These are phyloP conservation scores for Rhingia campestris DNA, from an alignment of 2,888 invertebrate species.

Conservation along the genomic window DNA sequence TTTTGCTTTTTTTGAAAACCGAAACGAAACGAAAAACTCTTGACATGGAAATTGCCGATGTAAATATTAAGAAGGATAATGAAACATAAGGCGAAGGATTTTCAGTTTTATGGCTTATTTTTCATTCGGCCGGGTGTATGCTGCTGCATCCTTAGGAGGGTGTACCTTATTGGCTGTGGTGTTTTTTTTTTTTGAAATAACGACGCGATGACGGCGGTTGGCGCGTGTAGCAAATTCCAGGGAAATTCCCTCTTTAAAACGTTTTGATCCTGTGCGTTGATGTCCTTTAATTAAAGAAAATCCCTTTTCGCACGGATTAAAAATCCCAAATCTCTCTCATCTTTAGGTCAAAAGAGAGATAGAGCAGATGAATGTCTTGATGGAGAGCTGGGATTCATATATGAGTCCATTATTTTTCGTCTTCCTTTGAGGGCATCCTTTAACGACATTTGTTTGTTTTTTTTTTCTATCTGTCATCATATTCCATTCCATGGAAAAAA, in stretches of 20 bases:
- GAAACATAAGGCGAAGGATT: constrained; percentile 42
- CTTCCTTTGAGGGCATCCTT: no score
- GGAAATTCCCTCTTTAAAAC: constrained; percentile 9
- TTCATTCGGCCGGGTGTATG: background rate
- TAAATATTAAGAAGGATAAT: constrained; percentile 69
- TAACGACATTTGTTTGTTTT: no score
- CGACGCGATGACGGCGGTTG: no score
- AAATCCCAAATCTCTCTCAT: no score
- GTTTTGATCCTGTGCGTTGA: background rate
- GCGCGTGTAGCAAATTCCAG: constrained; percentile 12
- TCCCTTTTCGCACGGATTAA: no score
- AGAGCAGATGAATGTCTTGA: no score
- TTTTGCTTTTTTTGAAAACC: constrained; percentile 21
- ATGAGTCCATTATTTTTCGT: no score
- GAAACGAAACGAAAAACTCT: constrained; percentile 43
- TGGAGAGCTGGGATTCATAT: no score
- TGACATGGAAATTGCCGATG: constrained; percentile 69
- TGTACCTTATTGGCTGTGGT: background rate
- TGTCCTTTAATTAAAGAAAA: background rate
- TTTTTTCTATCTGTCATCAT: no score
- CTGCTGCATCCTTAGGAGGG: background rate
- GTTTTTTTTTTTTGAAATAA: background rate
- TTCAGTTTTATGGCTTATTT: constrained; percentile 58
- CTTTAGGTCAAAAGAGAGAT: no score
- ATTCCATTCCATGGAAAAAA: no score